Percentiles rank a stretch among this genome's conserved stretches.
phyloP scores from a whole-genome alignment of 2,888 invertebrate species.

The Brachylomia viminalis region DNA sequence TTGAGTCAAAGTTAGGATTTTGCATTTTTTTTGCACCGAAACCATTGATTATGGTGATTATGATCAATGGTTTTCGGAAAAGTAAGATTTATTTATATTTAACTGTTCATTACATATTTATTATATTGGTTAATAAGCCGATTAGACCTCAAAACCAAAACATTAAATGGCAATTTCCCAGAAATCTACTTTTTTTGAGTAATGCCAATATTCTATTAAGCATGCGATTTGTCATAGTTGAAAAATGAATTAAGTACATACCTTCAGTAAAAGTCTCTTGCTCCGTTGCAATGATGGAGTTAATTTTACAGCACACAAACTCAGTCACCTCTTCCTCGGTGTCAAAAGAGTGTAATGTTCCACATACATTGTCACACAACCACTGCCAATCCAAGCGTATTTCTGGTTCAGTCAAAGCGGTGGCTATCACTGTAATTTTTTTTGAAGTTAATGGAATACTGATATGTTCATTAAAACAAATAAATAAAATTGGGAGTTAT shows the following conservation, averaged over 20 bases:
- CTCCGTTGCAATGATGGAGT: constrained; percentile 96
- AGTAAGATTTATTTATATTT: no score
- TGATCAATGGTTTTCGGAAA: no score
- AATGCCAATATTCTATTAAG: no score
- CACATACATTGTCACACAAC: constrained; percentile 96
- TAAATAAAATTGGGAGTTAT: no score
- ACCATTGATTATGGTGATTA: no score
- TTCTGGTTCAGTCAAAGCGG: constrained; percentile 96
- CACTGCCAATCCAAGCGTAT: constrained; percentile 98
- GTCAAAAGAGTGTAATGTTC: constrained; percentile 97
- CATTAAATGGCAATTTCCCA: no score
- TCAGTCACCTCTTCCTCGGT: constrained; percentile 98
- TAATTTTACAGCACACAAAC: constrained; percentile 98
- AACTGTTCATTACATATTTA: no score
- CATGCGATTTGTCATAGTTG: background rate
- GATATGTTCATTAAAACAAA: background rate
- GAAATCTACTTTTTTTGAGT: no score
- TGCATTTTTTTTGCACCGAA: no score
- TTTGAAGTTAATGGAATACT: background rate
- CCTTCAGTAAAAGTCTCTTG: constrained; percentile 91
- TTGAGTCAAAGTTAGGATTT: no score
- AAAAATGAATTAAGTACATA: constrained; percentile 53
- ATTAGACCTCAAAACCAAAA: no score
- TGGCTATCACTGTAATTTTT: constrained; percentile 94
- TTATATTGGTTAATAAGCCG: no score